Base-by-base conservation (phyloP, 2,797 vertebrate species). In the Nasua narica region DNA sequence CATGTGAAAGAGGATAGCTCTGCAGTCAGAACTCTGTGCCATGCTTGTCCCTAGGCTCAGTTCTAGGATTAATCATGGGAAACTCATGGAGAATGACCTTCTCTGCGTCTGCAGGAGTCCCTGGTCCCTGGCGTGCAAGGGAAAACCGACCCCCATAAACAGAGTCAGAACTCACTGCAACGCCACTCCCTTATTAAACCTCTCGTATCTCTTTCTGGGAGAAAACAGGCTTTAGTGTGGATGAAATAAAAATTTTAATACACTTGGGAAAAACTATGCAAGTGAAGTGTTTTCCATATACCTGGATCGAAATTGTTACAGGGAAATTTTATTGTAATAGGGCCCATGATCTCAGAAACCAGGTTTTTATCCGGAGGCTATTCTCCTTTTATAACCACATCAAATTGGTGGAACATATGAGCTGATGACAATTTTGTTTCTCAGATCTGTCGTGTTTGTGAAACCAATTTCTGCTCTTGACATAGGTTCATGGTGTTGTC, bases 331-430 rank as follows among this genome's bases (percentile, higher is more conserved):
- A 96, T 95, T 97, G 91, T 94, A 87, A 86, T 84, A 93, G 87
- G 85, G 54, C 91, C 90, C 74, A 35, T 97, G 97, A 97, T 97
- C 97, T 97, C 97, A 97, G 97, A 97, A 87, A 58, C 32, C 97
- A 97, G 97, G 96, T 97, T 97, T 97, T 86, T 95, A 97, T 94
- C 97, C 3, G 11, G 96, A 98, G 97, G 97, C 96, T 79, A 93
- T 96, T 96, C 81, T 52, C 56, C 77, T 93, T 97, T 98, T 97
- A 96, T 32, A 94, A 95, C 91, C 94, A 81, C 91, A 93, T 96
- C 91, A 91, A 96, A 94, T 97, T 4, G 37, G 88, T 85, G 86
- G 87, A 95, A 96, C 93, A 56, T 89, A 87, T 50, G 94, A 97
- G 92, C 58, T 78, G 87, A 72, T 56, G 96, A 97, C 0, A 25